Conservation (phyloP, 2,888 invertebrate species). For the Eurytoma californica region DNA sequence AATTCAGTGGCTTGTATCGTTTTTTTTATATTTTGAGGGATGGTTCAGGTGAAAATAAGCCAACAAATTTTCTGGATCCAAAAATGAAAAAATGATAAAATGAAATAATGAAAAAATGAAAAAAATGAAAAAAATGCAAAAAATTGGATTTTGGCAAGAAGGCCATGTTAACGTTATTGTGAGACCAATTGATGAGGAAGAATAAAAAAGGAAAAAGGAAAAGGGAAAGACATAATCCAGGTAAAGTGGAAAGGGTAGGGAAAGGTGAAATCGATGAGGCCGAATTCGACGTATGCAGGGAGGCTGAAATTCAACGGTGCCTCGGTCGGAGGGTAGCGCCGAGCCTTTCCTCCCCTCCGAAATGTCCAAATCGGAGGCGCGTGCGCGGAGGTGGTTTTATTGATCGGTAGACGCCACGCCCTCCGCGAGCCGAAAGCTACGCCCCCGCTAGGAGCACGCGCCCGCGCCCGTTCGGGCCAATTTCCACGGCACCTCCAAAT, state of each 20-base stretch:
- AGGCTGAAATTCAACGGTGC: conserved; percentile 25
- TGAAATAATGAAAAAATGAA: too few relatives aligned
- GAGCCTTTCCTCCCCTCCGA: neutral
- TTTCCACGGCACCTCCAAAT: neutral
- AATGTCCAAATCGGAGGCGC: conserved; percentile 1
- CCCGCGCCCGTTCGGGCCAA: conserved; percentile 17
- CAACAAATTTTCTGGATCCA: too few relatives aligned
- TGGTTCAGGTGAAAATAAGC: too few relatives aligned
- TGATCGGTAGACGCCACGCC: conserved; percentile 72
- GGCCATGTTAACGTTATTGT: too few relatives aligned
- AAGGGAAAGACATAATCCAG: neutral
- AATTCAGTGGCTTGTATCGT: too few relatives aligned
- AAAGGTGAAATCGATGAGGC: conserved; percentile 51
- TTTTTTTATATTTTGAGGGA: too few relatives aligned
- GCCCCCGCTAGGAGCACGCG: conserved; percentile 61
- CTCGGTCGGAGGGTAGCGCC: conserved; percentile 33
- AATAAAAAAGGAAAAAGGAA: too few relatives aligned
- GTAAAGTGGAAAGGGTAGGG: neutral
- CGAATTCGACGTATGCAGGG: conserved; percentile 39
- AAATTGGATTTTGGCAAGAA: too few relatives aligned
- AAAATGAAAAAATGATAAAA: too few relatives aligned
- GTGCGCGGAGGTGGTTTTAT: conserved; percentile 68
- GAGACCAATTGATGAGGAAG: too few relatives aligned
- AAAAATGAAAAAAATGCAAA: too few relatives aligned
- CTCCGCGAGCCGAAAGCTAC: conserved; percentile 66